Evolutionary conservation across 2,113 vertebrate species (phyloP).

Genomic region (Struthio camelus): DNA sequence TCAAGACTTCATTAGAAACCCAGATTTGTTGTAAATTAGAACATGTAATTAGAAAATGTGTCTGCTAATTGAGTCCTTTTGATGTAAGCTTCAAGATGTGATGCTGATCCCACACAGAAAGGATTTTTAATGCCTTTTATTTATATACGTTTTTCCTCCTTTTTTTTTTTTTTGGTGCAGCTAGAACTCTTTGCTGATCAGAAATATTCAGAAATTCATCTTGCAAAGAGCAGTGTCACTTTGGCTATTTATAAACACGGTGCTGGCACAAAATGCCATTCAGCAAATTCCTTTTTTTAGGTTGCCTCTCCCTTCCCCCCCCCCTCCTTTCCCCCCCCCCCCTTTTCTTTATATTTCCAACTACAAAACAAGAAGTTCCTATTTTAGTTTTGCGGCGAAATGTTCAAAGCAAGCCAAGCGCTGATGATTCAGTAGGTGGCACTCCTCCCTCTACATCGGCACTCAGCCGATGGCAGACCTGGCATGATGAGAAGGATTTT

Average conservation of each 20-base stretch:
- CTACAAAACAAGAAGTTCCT: slow-evolving; percentile 47
- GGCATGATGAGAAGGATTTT: rapidly evolving
- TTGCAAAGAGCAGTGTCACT: slow-evolving; percentile 35
- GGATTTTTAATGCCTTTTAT: slow-evolving; percentile 34
- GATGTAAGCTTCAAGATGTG: slow-evolving; percentile 29
- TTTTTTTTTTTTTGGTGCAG: slow-evolving; percentile 40
- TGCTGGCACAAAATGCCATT: slow-evolving; percentile 56
- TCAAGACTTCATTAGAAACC: slow-evolving; percentile 49
- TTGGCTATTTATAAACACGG: slow-evolving; percentile 58
- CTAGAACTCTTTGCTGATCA: slow-evolving; percentile 31
- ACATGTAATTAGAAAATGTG: slow-evolving; percentile 62
- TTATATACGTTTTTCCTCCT: slow-evolving; percentile 14
- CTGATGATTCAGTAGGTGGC: slow-evolving; percentile 47
- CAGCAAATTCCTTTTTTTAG: slow-evolving; percentile 69
- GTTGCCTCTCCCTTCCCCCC: neutral
- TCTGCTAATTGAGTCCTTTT: slow-evolving; percentile 64
- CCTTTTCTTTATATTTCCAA: slow-evolving; percentile 37
- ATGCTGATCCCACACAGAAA: slow-evolving; percentile 13
- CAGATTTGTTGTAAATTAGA: slow-evolving; percentile 53
- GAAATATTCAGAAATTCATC: slow-evolving; percentile 28
- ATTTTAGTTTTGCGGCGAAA: neutral
- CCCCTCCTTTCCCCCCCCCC: neutral
- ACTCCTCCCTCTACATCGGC: slow-evolving; percentile 11
- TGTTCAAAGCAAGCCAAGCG: neutral
- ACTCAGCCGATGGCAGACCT: neutral